These are phyloP conservation scores for Brachypteracias leptosomus DNA, from an alignment of 2,113 vertebrate species.

Conservation along the genomic window DNA sequence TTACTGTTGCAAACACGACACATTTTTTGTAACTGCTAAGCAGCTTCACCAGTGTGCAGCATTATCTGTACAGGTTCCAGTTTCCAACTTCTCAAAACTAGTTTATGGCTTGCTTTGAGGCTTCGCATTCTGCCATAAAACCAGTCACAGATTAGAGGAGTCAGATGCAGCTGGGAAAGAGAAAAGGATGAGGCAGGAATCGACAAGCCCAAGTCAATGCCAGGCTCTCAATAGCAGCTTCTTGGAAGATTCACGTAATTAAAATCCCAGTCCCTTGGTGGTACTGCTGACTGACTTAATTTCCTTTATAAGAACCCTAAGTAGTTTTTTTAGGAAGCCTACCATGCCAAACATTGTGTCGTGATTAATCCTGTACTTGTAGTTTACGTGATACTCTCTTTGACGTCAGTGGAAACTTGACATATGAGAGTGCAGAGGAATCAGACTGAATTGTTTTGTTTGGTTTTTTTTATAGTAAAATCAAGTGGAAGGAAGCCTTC, in stretches of 20 bases:
- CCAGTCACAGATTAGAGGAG: background rate
- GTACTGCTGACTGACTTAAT: background rate
- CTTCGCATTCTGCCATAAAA: background rate
- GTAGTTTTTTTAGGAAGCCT: background rate
- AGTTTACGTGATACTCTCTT: background rate
- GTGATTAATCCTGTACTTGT: background rate
- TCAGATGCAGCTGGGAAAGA: background rate
- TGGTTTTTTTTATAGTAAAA: background rate
- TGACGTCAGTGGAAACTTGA: slow-evolving; percentile 14
- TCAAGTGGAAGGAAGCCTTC: background rate
- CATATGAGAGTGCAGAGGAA: background rate
- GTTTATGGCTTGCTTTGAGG: background rate
- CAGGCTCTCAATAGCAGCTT: background rate
- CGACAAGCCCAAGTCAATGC: background rate
- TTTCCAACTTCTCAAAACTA: background rate
- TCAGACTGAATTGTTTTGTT: background rate
- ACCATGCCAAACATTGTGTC: background rate
- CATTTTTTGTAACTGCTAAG: background rate
- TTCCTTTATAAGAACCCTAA: background rate
- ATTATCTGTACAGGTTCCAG: background rate
- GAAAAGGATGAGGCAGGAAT: background rate
- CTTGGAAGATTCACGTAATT: background rate
- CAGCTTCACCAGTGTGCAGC: background rate
- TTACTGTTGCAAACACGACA: background rate
- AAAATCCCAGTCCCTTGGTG: background rate